Evolutionary conservation across 2,113 vertebrate species (phyloP), one percentile per base, ranked within the genome.

Genomic region (Xiphorhynchus elegans): DNA sequence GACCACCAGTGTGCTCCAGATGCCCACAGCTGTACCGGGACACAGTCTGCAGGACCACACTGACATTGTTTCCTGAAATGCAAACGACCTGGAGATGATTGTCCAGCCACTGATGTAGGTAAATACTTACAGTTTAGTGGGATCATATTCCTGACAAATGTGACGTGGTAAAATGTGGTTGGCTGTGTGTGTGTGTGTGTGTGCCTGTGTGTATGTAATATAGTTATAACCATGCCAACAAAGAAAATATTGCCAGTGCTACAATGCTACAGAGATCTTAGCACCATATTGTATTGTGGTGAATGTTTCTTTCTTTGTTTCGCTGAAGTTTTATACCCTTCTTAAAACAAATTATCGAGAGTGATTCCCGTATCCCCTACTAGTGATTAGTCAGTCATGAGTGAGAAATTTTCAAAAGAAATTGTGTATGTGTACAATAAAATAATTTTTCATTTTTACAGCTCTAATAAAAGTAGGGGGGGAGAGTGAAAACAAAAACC

Each of bases 291-390:
- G 62, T 74, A 55, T 37, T 21, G 53, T 10, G 29, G 46, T 80
- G 76, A 96, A 84, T 91, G 95, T 95, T 97, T 95, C 81, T 86
- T 95, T 58, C 53, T 91, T 94, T 97, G 84, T 94, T 90, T 67
- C 0, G 0, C 63, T 94, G 31, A 26, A 62, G 81, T 91, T 97
- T 96, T 93, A 96, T 63, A 46, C 29, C n/a, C 75, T 87, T 90
- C 91, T 96, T 95, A 95, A 96, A 96, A 74, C 42, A 69, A 67
- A 77, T 94, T 85, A 85, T 69, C 91, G 75, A 96, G 73, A 94
- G n/a, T 37, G 75, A 37, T 96, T 95, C 87, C 75, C 50, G 29
- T 88, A 94, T 95, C 70, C 70, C 93, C 55, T 35, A 91, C 89
- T 63, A 91, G 93, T 77, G 84, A 96, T 96, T 96, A 96, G 93